These are phyloP conservation scores for Pachyramphus minor DNA, from an alignment of 2,113 vertebrate species.

Conservation along the genomic window DNA sequence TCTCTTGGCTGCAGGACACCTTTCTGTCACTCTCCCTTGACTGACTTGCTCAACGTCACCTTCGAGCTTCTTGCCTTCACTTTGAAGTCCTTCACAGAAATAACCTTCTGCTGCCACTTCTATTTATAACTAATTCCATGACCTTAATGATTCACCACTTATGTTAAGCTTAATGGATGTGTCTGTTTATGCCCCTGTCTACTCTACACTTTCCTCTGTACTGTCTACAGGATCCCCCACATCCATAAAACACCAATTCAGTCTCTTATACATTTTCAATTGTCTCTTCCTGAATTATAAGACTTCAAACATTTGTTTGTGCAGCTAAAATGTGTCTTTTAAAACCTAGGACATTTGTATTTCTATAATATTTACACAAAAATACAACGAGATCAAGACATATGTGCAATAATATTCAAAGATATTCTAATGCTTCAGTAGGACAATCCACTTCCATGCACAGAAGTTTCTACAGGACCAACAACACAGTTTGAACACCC, in stretches of 20 bases:
- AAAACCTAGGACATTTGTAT: background rate
- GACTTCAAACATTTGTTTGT: background rate
- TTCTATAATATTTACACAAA: background rate
- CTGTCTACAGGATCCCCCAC: background rate
- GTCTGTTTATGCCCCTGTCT: background rate
- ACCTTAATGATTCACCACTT: background rate
- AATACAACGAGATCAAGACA: background rate
- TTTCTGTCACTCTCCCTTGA: background rate
- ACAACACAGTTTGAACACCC: background rate
- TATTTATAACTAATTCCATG: background rate
- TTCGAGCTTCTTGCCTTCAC: background rate
- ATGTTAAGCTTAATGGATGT: background rate
- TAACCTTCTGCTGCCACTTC: background rate
- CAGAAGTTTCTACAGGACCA: background rate
- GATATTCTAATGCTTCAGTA: background rate
- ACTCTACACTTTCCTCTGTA: background rate
- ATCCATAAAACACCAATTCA: background rate
- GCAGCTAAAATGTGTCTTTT: background rate
- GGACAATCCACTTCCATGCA: background rate
- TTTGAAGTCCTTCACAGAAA: background rate
- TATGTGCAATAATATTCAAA: background rate
- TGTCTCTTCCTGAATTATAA: background rate
- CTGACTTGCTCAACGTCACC: background rate
- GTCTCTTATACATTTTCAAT: fast-evolving
- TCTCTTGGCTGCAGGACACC: background rate